Conservation (phyloP, 2,888 invertebrate species). For the Pterostichus niger region DNA sequence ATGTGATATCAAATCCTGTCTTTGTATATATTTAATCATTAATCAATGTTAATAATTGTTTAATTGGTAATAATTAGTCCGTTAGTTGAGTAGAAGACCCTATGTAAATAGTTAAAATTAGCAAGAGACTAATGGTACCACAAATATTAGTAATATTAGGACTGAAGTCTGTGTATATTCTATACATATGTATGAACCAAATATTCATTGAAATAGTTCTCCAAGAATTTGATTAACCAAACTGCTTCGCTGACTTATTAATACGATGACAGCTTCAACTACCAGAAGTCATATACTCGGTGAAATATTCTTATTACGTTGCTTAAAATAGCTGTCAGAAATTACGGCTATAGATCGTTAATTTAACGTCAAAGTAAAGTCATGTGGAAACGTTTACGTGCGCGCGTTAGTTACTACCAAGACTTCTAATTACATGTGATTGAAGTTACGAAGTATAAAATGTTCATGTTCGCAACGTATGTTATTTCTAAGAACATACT, state of each 20-base stretch:
- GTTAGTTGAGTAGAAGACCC: too few relatives aligned
- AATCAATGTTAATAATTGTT: too few relatives aligned
- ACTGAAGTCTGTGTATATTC: too few relatives aligned
- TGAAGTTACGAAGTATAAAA: slow-evolving; percentile 27
- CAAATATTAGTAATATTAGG: too few relatives aligned
- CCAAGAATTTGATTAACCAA: slow-evolving; percentile 6
- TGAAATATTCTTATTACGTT: slow-evolving; percentile 43
- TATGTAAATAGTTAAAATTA: too few relatives aligned
- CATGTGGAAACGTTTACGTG: slow-evolving; percentile 32
- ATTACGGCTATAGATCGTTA: slow-evolving; percentile 43
- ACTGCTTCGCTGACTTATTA: slow-evolving; percentile 2
- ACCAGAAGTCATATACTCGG: slow-evolving; percentile 3
- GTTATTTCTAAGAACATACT: slow-evolving; percentile 41
- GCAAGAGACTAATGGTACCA: too few relatives aligned
- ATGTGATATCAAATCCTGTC: too few relatives aligned
- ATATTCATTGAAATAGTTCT: not conserved
- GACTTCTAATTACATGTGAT: slow-evolving; percentile 38
- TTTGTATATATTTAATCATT: too few relatives aligned
- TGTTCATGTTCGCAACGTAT: slow-evolving; percentile 30
- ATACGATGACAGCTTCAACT: not conserved
- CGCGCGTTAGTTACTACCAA: slow-evolving; percentile 13
- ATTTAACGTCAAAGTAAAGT: slow-evolving; percentile 36
- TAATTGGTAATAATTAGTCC: too few relatives aligned
- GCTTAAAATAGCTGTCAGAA: slow-evolving; percentile 46
- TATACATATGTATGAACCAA: not conserved